Evolutionary conservation across 1,140 invertebrate genomes (phyloP), one percentile per base, ranked within the genome.

Genomic region (Orchestia grillus): DNA sequence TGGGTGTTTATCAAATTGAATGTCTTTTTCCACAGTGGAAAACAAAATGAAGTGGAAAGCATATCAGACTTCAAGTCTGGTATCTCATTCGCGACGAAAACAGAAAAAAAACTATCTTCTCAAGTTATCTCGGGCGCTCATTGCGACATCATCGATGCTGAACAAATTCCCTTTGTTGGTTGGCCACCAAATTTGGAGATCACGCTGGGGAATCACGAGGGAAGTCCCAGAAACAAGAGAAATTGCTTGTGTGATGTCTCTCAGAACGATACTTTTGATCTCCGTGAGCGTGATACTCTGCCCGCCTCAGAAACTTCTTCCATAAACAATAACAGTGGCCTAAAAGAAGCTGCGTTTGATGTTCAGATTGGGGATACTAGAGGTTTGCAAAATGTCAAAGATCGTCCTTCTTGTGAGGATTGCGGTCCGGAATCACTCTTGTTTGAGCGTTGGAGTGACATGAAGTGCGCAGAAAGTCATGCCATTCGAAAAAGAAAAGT

Each of bases 241-340:
- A 94, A 94, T 45, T 94, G 92, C 92, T 45, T 40, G 92, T 44
- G 45, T 94, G 92, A 94, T 94, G 92, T 94, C 44, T 47, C 44
- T 42, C 44, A 19, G 92, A 44, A 47, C 92, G 92, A 94, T 40
- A 45, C 41, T 44, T 94, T 94, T 94, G 92, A 94, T 94, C 92
- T 94, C 23, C 4, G 43, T 23, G 92, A 94, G 92, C 45, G 92
- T 94, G 44, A 94, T 94, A 44, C 92, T 44, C 44, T n/a, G 44
- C 36, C 36, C 11, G 41, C 92, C 44, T 40, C 92, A 94, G 92
- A 94, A 94, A 94, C 92, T 94, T 94, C 44, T 45, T 94, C 44
- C 92, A 94, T 94, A 94, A 94, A 94, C 92, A 94, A 94, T 94
- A 94, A 41, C 92, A 94, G 92, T 94, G 92, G 44, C 92, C 92